Evolutionary conservation across 2,797 vertebrate genomes (phyloP).

Genomic region (Ctenopoma multispine): DNA sequence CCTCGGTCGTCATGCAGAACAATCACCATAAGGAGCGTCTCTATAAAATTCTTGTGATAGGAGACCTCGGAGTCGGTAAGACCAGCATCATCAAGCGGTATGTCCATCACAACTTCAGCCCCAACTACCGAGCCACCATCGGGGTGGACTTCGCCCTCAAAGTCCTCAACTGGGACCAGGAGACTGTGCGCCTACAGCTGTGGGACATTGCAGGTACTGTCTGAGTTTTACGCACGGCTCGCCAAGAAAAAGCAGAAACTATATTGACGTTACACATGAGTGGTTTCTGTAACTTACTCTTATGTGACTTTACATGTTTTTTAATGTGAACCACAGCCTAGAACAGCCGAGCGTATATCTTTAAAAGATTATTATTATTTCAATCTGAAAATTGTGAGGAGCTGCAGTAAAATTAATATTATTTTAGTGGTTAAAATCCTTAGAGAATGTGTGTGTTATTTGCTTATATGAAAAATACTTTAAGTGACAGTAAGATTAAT

Average conservation of each 20-base stretch:
- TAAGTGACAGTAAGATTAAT: not conserved
- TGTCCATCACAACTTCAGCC: slow-evolving; percentile 97
- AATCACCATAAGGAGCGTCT: slow-evolving; percentile 93
- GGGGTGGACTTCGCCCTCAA: slow-evolving; percentile 98
- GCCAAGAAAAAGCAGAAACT: too few species aligned
- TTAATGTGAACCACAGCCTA: not conserved
- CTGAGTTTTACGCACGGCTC: slow-evolving; percentile 41
- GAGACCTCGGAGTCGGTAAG: slow-evolving; percentile 97
- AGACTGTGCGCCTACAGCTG: slow-evolving; percentile 94
- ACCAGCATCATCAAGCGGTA: slow-evolving; percentile 99
- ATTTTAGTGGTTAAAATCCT: too few species aligned
- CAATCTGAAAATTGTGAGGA: too few species aligned
- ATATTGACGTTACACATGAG: rapidly evolving
- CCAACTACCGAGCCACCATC: slow-evolving; percentile 93
- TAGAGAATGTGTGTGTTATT: too few species aligned
- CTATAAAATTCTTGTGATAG: slow-evolving; percentile 97
- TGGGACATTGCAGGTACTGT: slow-evolving; percentile 97
- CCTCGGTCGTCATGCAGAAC: slow-evolving; percentile 89
- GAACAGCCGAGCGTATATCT: too few species aligned
- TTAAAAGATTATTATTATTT: too few species aligned
- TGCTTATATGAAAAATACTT: not conserved
- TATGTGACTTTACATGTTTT: not conserved
- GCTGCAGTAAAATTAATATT: too few species aligned
- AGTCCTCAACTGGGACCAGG: slow-evolving; percentile 96
- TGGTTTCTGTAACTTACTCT: not conserved